These are phyloP conservation scores for Dipodomys ordii DNA, from an alignment of 2,113 vertebrate genomes.

Conservation along the genomic window DNA sequence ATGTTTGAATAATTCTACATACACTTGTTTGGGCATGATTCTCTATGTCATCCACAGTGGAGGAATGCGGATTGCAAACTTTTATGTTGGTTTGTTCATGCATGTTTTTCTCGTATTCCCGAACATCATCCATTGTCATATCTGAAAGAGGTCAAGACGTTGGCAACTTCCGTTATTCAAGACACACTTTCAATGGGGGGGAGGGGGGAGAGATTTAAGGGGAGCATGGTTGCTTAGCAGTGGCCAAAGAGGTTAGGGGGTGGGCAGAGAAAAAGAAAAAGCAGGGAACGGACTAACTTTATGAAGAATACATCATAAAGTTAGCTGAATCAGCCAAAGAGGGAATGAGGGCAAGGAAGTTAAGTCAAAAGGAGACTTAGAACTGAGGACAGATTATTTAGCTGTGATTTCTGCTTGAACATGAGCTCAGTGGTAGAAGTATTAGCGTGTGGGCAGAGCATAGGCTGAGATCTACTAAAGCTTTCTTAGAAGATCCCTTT, in stretches of 20 bases:
- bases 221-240: constrained; percentile 82
- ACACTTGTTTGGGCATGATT: constrained; percentile 96
- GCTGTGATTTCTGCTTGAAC: constrained; percentile 63
- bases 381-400: constrained; percentile 85
- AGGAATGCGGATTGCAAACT: constrained; percentile 97
- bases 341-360: constrained; percentile 79
- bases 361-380: constrained; percentile 82
- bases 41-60: constrained; percentile 96
- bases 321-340: constrained; percentile 86
- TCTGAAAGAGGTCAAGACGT: constrained; percentile 96
- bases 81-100: constrained; percentile 99
- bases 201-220: constrained; percentile 67
- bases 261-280: constrained; percentile 56
- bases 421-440: constrained; percentile 73
- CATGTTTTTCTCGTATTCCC: constrained; percentile 98
- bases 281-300: constrained; percentile 87
- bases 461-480: constrained; percentile 87
- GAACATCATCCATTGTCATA: constrained; percentile 99
- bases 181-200: constrained; percentile 80
- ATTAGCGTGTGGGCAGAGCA: constrained; percentile 74
- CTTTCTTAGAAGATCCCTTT: constrained; percentile 87
- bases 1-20: constrained; percentile 90
- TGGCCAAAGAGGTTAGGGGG: constrained; percentile 79
- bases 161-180: constrained; percentile 88
- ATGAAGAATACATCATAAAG: constrained; percentile 87